phyloP scores from a whole-genome alignment of 1,140 invertebrate genomes.

The Onthophagus taurus region DNA sequence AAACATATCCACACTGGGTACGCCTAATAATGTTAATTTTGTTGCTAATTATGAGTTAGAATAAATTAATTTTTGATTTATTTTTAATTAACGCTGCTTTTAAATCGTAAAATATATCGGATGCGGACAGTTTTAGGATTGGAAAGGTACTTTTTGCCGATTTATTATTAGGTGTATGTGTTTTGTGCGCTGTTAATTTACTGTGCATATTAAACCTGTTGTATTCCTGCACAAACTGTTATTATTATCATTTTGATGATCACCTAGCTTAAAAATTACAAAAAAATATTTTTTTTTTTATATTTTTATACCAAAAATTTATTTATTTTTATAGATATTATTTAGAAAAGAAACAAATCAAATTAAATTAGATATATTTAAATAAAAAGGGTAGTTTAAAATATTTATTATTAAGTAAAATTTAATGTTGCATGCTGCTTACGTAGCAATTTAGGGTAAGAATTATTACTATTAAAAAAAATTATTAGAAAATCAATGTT shows the following conservation, averaged over 20 bases:
- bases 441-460: background rate
- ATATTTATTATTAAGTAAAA: background rate
- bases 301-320: background rate
- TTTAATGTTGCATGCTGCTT: constrained; percentile 5
- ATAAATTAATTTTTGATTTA: constrained; percentile 5
- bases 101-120: constrained; percentile 23
- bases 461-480: background rate
- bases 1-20: constrained; percentile 30
- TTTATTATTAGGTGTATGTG: constrained; percentile 52
- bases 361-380: constrained; percentile 8
- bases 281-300: constrained; percentile 1
- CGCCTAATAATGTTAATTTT: constrained; percentile 25
- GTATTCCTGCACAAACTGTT: constrained; percentile 28
- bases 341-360: background rate
- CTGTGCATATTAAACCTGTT: constrained; percentile 51
- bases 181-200: constrained; percentile 53
- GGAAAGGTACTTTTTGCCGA: constrained; percentile 64
- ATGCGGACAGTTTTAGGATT: constrained; percentile 51
- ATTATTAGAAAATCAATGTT: background rate
- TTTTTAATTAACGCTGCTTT: constrained; percentile 32
- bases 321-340: constrained; percentile 2
- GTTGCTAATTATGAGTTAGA: constrained; percentile 14
- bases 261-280: constrained; percentile 2
- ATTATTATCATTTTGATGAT: constrained; percentile 14
- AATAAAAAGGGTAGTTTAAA: constrained; percentile 1